A percentile compares a stretch with the other conserved stretches of the same genome.
Evolutionary conservation across 37 sponge, comb jelly and placozoan species (phyloP).

Genomic region (Halichondria panicea): DNA sequence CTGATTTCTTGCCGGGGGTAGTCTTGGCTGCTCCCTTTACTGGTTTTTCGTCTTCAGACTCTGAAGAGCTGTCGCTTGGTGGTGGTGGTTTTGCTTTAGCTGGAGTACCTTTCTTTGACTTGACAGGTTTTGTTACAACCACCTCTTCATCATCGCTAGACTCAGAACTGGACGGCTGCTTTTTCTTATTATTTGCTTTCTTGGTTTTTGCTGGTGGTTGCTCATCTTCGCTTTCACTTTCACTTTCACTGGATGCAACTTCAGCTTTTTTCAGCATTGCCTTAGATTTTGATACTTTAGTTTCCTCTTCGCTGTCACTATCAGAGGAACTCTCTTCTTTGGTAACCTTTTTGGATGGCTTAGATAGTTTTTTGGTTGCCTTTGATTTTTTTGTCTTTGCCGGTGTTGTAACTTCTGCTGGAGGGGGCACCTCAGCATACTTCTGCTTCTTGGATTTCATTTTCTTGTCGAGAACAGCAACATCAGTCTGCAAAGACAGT

Average conservation of each 20-base stretch:
- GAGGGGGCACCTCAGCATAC: neutral
- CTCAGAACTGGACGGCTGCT: neutral
- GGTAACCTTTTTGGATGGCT: neutral
- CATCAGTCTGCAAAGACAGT: too few species aligned
- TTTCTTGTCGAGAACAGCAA: slow-evolving; percentile 1
- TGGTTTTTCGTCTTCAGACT: slow-evolving; percentile 4
- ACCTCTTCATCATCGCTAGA: neutral
- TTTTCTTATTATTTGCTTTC: neutral
- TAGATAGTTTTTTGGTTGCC: neutral
- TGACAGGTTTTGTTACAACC: neutral
- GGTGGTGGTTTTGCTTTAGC: neutral
- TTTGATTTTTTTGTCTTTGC: neutral
- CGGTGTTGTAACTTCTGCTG: neutral
- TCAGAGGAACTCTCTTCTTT: neutral
- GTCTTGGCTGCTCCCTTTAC: neutral
- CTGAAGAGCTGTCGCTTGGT: neutral
- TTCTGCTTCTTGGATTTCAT: neutral
- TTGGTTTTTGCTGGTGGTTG: neutral
- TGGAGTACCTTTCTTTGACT: slow-evolving; percentile 7
- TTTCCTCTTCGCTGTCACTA: neutral
- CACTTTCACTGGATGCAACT: neutral
- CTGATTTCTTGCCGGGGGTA: neutral
- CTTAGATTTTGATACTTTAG: neutral
- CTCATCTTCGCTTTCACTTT: slow-evolving; percentile 6
- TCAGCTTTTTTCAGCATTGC: neutral